phyloP scores from a whole-genome alignment of 2,797 vertebrate genomes.

The Takifugu ocellatus region DNA sequence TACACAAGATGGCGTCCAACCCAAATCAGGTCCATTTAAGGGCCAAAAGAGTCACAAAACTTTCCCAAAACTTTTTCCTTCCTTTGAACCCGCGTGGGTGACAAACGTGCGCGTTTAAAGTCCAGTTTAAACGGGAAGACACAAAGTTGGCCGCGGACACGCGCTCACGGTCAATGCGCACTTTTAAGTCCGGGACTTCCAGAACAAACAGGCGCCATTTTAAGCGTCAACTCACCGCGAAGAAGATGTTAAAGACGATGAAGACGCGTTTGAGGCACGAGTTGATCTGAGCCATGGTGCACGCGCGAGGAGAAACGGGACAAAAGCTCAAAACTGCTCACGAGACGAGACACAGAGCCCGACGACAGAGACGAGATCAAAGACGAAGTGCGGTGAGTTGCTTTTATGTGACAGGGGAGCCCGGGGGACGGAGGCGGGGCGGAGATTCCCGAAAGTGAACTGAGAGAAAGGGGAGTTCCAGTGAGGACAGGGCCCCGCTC shows the following conservation, averaged over 20 bases:
- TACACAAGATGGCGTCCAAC: no score
- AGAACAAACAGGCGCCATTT: background rate
- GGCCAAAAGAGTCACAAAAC: no score
- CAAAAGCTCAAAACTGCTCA: no score
- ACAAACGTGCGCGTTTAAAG: no score
- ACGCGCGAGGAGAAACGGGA: no score
- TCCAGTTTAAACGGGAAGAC: no score
- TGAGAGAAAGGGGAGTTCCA: background rate
- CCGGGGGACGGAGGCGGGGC: background rate
- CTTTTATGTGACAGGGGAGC: background rate
- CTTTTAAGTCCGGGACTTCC: background rate
- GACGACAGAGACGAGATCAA: background rate
- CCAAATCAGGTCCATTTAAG: no score
- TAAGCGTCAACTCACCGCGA: slow-evolving; percentile 50
- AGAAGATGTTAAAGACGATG: slow-evolving; percentile 56
- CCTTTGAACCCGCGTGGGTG: no score
- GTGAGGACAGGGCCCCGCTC: no score
- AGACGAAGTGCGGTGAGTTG: background rate
- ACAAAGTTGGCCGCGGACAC: no score
- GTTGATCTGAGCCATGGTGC: slow-evolving; percentile 47
- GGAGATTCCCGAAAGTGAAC: background rate
- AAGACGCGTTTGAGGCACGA: slow-evolving; percentile 43
- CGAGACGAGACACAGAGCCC: no score
- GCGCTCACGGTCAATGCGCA: background rate
- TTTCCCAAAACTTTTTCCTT: no score